Evolutionary conservation across 2,797 vertebrate species (phyloP).

Genomic region (Acanthopagrus latus): DNA sequence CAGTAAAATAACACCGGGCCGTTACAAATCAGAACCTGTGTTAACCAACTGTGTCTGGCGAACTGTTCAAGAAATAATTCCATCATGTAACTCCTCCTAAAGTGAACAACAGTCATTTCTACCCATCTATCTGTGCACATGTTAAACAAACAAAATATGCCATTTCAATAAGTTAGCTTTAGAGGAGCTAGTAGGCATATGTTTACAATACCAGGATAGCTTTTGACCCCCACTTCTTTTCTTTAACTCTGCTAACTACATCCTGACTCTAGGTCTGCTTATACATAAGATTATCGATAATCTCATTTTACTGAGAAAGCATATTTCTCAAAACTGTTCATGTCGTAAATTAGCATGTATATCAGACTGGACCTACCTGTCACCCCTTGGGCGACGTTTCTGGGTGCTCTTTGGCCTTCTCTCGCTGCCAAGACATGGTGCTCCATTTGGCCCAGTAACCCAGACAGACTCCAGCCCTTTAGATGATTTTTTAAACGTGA

Average conservation of each 20-base stretch:
- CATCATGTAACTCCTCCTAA: background rate
- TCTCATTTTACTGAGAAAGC: background rate
- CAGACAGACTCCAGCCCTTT: slow-evolving; percentile 92
- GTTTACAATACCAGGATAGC: too few relatives aligned
- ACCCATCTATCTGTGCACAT: background rate
- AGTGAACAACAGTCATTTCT: background rate
- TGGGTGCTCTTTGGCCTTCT: slow-evolving; percentile 90
- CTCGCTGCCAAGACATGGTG: slow-evolving; percentile 91
- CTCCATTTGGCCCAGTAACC: slow-evolving; percentile 91
- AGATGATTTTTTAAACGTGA: slow-evolving; percentile 93
- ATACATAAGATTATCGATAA: background rate
- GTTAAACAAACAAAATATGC: background rate
- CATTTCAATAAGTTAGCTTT: background rate
- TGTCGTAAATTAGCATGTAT: background rate
- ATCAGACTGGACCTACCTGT: slow-evolving; percentile 83
- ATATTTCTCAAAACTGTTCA: background rate
- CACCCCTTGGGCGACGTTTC: slow-evolving; percentile 91
- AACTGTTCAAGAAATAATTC: background rate
- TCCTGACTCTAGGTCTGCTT: background rate
- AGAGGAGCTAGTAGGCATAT: background rate
- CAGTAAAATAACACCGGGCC: background rate
- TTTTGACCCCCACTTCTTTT: too few relatives aligned
- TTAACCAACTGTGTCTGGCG: background rate
- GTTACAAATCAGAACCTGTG: background rate
- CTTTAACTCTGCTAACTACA: background rate